Conservation (phyloP, 2,113 vertebrate genomes). For the Clinocottus analis region DNA sequence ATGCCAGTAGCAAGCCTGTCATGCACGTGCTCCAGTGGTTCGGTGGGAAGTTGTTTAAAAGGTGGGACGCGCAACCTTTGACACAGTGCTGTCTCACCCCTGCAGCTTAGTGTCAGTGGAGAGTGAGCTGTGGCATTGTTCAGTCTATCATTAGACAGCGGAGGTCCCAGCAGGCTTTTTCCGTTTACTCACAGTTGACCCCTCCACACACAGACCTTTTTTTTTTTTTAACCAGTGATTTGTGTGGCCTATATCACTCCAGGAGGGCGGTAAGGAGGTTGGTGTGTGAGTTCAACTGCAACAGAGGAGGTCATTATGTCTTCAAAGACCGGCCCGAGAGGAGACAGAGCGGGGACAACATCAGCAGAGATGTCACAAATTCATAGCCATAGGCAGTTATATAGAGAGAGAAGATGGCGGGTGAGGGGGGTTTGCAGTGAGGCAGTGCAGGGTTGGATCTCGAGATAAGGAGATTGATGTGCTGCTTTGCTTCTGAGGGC, state of each 20-base stretch:
- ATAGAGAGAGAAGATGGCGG: not conserved
- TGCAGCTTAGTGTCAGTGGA: conserved; percentile 50
- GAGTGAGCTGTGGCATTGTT: conserved; percentile 48
- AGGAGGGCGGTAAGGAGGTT: not conserved
- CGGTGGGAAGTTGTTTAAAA: conserved; percentile 53
- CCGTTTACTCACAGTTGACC: conserved; percentile 61
- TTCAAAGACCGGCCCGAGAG: conserved; percentile 33
- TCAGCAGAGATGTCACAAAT: conserved; percentile 56
- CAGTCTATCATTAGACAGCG: conserved; percentile 69
- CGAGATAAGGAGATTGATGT: conserved; percentile 54
- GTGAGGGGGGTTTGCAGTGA: conserved; percentile 3
- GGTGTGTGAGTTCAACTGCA: conserved; percentile 37
- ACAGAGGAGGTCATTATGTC: conserved; percentile 40
- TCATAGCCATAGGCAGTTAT: conserved; percentile 14
- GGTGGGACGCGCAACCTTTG: conserved; percentile 54
- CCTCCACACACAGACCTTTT: conserved; percentile 35
- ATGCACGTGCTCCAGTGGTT: conserved; percentile 16
- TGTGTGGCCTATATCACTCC: conserved; percentile 32
- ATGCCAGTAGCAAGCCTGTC: conserved; percentile 4
- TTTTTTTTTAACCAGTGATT: conserved; percentile 20
- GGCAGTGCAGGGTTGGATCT: conserved; percentile 38
- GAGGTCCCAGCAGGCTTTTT: conserved; percentile 55
- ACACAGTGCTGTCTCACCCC: conserved; percentile 42
- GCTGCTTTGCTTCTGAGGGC: conserved; percentile 48
- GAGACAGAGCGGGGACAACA: conserved; percentile 27